A percentile compares a stretch with the other conserved stretches of the same genome.
Conservation (phyloP, 2,888 invertebrate species). For the Augiades crinisus region DNA sequence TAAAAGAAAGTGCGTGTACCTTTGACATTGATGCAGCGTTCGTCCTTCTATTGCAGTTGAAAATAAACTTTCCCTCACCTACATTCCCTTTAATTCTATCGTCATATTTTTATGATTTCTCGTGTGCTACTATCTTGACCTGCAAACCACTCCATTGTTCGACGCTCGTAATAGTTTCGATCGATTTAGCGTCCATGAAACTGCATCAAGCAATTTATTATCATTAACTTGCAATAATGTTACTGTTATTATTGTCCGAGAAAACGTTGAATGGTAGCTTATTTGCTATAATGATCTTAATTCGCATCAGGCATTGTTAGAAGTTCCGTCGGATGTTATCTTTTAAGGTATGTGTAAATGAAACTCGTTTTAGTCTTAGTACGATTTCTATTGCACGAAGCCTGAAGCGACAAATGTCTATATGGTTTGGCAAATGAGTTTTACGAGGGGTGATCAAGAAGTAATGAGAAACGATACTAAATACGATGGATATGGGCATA, state of each 20-base stretch:
- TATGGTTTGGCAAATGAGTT: too few relatives aligned
- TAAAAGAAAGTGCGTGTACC: constrained; percentile 18
- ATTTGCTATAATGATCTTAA: constrained; percentile 10
- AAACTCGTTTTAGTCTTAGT: neutral
- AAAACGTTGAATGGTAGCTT: constrained; percentile 13
- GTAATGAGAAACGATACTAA: too few relatives aligned
- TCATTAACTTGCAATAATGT: constrained; percentile 25
- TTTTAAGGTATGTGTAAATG: constrained; percentile 1
- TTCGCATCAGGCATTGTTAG: constrained; percentile 1
- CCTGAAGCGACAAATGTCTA: too few relatives aligned
- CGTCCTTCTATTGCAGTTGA: constrained; percentile 48
- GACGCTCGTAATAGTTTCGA: constrained; percentile 28
- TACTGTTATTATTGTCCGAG: constrained; percentile 17
- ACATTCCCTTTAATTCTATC: constrained; percentile 52
- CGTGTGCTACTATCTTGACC: constrained; percentile 42
- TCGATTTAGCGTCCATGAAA: constrained; percentile 33
- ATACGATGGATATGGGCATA: too few relatives aligned
- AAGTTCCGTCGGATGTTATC: constrained; percentile 4
- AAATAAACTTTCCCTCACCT: constrained; percentile 57
- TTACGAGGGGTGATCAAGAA: too few relatives aligned
- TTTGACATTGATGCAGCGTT: constrained; percentile 35
- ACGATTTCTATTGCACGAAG: too few relatives aligned
- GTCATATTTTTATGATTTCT: constrained; percentile 43
- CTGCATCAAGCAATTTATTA: constrained; percentile 30
- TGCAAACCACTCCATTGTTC: constrained; percentile 39